Evolutionary conservation across 2,797 vertebrate genomes (phyloP), one percentile per base, ranked within the genome.

Genomic region (Syngnathus acus): DNA sequence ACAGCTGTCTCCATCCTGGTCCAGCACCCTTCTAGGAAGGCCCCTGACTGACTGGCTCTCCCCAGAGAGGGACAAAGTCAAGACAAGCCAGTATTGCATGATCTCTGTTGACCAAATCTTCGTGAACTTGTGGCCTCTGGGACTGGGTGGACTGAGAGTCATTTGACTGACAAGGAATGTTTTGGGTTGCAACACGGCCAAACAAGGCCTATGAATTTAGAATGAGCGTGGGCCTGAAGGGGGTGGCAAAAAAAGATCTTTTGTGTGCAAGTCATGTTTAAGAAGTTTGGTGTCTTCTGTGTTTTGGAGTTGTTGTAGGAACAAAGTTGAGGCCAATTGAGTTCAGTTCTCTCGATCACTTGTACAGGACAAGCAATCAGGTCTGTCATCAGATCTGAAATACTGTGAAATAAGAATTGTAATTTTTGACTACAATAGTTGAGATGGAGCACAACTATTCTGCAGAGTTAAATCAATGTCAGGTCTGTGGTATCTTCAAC

Each of bases 131-230:
- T 64, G 66, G 74, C 69, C 82, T 69, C 54, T 68, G 84, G 79
- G 80, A 85, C 71, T 43, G 54, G 62, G 64, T 26, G 67, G 80
- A 78, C 77, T 83, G 83, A 88, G 86, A 82, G 71, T 48, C 72
- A 72, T 73, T 85, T 85, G 87, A 88, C 87, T 84, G 78, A 66
- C 53, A 17, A 84, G 77, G 88, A 90, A 88, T 89, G 83, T 78
- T 86, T 82, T 73, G 69, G 72, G 75, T 76, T 65, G 71, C 69
- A 67, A 71, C 71, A 55, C 19, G 68, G 67, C 73, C 77, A 80
- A 78, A 83, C 79, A 78, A 78, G 72, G 39, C 38, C 38, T 40
- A 9, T n/a, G 58, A 21, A 9, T 61, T 42, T 19, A 21, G 39
- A 61, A 61, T 40, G 9, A 11, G 58, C 21, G 38, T 37, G 16